Evolutionary conservation across 2,113 vertebrate species (phyloP), one percentile per base, ranked within the genome.

Genomic region (Limnothrissa miodon): DNA sequence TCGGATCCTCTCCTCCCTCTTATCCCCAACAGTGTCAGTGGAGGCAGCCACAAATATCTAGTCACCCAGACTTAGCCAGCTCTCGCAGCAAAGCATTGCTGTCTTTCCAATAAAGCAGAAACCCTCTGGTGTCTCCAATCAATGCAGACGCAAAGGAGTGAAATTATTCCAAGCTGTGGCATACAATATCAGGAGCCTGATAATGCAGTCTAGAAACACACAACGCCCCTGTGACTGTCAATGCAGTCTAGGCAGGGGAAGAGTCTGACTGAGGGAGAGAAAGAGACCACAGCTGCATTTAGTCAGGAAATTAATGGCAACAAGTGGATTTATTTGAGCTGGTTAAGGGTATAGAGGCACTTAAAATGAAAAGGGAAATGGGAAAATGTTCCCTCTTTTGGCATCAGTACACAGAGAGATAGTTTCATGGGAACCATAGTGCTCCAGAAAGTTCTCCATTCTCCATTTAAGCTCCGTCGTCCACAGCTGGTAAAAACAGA

Each of bases 401-500:
- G 33, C 66, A 15, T 39, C 66, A 74, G 25, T 74, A 36, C 66
- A 74, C 2, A 15, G 5, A 74, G 11, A 15, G 66, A 70, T 1
- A 36, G 9, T 13, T 74, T 36, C 66, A 74, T 74, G 66, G 66
- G 66, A 74, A 74, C 29, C 33, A 13, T 2, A 39, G 66, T 29
- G 11, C 66, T 36, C 11, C 29, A 74, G 33, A 74, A 39, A 74
- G 66, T 36, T 74, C 33, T 33, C 25, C 66, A 36, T 74, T 39
- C 66, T 74, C 66, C 66, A 39, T 74, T 74, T 74, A 74, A 74
- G 36, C 29, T 74, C 66, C 15, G 66, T 74, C 29, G 66, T 36
- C 39, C 29, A 83, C 42, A 45, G 79, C 53, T 78, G 79, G 84
- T 87, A 25, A 74, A 74, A 36, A 33, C 66, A 1, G 80, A 80